phyloP scores from a whole-genome alignment of 2,888 invertebrate genomes.

The Luffia ferchaultella region DNA sequence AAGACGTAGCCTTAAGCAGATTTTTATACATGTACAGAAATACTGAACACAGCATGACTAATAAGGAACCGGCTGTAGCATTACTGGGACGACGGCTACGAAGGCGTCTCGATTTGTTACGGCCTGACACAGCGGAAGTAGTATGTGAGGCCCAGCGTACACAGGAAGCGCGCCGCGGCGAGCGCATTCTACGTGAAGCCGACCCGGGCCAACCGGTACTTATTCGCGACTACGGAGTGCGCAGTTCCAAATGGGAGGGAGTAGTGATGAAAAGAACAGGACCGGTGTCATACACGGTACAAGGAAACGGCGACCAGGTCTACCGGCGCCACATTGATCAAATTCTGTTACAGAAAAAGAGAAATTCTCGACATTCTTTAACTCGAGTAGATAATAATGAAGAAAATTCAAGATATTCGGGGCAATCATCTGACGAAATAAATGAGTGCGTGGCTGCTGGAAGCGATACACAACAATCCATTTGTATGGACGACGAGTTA shows the following conservation, averaged over 20 bases:
- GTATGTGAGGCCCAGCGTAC: conserved; percentile 6
- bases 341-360: conserved; percentile 4
- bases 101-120: conserved; percentile 10
- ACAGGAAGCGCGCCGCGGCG: conserved; percentile 3
- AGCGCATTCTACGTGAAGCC: neutral
- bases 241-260: conserved; percentile 5
- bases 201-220: neutral
- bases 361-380: neutral
- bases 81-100: conserved; percentile 9
- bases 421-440: no score
- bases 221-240: conserved; percentile 2
- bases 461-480: no score
- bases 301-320: conserved; percentile 1
- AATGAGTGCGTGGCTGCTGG: no score
- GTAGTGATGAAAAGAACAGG: conserved; percentile 1
- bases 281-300: conserved; percentile 7
- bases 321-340: conserved; percentile 9
- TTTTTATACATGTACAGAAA: no score
- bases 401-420: no score
- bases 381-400: neutral
- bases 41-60: no score
- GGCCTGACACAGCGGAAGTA: conserved; percentile 6
- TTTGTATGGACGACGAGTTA: no score
- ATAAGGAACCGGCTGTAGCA: no score
- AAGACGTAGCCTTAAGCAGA: no score